Conservation (phyloP, 2,113 vertebrate species). For the Origma solitaria region DNA sequence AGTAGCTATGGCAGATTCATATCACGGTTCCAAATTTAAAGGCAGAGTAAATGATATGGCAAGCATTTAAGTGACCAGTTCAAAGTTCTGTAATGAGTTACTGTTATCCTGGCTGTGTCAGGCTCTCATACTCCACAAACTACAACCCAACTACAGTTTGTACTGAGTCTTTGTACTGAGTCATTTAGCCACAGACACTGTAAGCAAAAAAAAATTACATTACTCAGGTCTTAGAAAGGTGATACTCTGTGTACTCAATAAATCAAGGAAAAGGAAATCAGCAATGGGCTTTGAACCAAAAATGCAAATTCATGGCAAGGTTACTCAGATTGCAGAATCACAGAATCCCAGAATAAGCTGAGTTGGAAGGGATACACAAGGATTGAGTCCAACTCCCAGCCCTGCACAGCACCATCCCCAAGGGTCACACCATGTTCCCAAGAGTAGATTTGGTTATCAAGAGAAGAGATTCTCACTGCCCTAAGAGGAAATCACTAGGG, state of each 20-base stretch:
- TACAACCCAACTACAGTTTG: not conserved
- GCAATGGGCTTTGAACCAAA: constrained; percentile 23
- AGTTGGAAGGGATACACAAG: not conserved
- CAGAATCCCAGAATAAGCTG: not conserved
- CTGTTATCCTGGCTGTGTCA: not conserved
- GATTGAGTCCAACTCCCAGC: rapidly evolving
- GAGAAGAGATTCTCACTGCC: not conserved
- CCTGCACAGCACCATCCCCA: not conserved
- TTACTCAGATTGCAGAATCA: not conserved
- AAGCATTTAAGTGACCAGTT: not conserved
- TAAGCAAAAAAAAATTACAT: constrained; percentile 20
- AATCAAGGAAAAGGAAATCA: constrained; percentile 21
- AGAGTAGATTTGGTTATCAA: not conserved
- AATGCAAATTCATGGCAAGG: not conserved
- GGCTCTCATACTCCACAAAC: not conserved
- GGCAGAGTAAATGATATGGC: not conserved
- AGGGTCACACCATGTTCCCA: not conserved
- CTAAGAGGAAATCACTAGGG: not conserved
- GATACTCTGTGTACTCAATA: not conserved
- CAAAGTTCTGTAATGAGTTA: not conserved
- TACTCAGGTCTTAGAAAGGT: not conserved
- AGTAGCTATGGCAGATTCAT: not conserved
- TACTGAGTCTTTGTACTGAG: too few relatives aligned
- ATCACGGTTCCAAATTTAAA: not conserved
- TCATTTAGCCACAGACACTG: not conserved